Percentiles rank a stretch among this genome's conserved stretches.
Conservation (phyloP, 1,140 invertebrate genomes). For the Polyergus mexicanus region DNA sequence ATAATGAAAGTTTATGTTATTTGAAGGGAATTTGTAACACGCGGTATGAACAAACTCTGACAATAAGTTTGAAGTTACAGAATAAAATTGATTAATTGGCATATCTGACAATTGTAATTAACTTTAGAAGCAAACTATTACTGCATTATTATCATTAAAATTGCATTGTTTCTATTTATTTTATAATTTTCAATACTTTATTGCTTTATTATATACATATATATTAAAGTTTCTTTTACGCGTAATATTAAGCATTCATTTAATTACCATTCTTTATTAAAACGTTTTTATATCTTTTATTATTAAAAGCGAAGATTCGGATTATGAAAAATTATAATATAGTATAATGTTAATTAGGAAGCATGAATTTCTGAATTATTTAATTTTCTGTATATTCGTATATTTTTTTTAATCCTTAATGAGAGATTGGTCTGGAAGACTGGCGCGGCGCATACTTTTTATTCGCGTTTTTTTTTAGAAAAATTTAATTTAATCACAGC, state of each 20-base stretch:
- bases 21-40: conserved; percentile 41
- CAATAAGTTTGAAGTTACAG: conserved; percentile 46
- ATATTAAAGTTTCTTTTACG: conserved; percentile 4
- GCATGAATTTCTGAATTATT: background rate
- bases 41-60: conserved; percentile 33
- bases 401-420: background rate
- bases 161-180: background rate
- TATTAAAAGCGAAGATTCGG: background rate
- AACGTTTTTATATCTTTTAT: background rate
- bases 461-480: background rate
- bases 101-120: background rate
- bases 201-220: background rate
- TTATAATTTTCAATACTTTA: background rate
- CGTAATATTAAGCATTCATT: conserved; percentile 1
- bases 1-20: conserved; percentile 55
- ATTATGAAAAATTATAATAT: background rate
- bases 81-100: conserved; percentile 29
- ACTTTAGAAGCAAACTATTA: background rate
- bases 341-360: conserved; percentile 5
- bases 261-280: background rate
- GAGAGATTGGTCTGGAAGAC: background rate
- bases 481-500: background rate
- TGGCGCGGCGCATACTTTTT: background rate
- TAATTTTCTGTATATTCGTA: background rate
- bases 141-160: background rate